These are phyloP conservation scores for Heterotis niloticus DNA, from an alignment of 2,113 vertebrate species.

Conservation along the genomic window DNA sequence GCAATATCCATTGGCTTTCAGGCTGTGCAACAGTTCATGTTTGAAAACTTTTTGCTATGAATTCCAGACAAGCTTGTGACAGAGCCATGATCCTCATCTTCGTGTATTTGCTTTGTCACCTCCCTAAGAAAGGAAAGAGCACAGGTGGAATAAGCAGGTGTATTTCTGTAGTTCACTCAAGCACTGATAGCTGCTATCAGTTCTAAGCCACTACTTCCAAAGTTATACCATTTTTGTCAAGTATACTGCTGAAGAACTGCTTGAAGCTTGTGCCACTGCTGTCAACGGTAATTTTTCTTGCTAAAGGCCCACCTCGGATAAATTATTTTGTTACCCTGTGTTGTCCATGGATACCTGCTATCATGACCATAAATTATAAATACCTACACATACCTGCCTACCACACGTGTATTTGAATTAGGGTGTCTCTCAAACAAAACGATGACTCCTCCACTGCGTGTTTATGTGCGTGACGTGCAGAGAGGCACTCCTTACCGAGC, in stretches of 20 bases:
- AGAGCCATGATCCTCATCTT: conserved; percentile 61
- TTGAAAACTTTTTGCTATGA: conserved; percentile 63
- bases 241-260: not conserved
- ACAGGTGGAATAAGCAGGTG: not conserved
- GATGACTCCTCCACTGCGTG: not conserved
- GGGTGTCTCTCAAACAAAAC: not conserved
- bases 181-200: not conserved
- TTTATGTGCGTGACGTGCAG: not conserved
- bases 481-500: conserved; percentile 69
- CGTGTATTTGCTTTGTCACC: conserved; percentile 72
- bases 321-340: not conserved
- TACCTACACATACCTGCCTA: not conserved
- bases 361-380: not conserved
- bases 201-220: not conserved
- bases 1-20: conserved; percentile 23
- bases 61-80: conserved; percentile 65
- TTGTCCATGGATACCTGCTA: not conserved
- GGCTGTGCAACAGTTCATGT: conserved; percentile 75
- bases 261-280: not conserved
- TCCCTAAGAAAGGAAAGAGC: conserved; percentile 61
- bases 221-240: not conserved
- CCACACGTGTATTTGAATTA: too few species aligned
- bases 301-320: not conserved
- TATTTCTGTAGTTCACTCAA: not conserved
- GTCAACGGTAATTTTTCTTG: not conserved